Conservation (phyloP, 2,797 vertebrate species). For the Myioborus miniatus region DNA sequence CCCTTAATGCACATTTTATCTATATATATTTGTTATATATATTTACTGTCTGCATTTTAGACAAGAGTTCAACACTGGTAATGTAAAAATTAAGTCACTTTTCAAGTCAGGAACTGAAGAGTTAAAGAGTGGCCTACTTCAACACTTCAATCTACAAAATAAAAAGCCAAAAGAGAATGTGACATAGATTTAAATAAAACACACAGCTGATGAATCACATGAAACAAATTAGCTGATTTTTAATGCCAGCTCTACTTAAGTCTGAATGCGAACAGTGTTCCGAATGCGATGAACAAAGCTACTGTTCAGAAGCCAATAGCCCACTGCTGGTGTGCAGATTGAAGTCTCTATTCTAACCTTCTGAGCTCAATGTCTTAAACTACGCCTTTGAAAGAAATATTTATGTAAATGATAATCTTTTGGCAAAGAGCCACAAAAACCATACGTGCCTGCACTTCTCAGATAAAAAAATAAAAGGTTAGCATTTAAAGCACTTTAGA, state of each 20-base stretch:
- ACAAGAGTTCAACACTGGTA: neutral
- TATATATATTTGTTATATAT: neutral
- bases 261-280: slow-evolving; percentile 74
- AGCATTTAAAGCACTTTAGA: slow-evolving; percentile 58
- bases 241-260: slow-evolving; percentile 71
- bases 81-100: neutral
- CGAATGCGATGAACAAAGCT: slow-evolving; percentile 59
- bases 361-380: slow-evolving; percentile 63
- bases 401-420: slow-evolving; percentile 77
- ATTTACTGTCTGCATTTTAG: neutral
- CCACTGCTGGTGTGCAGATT: slow-evolving; percentile 70
- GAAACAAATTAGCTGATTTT: slow-evolving; percentile 74
- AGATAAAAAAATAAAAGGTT: slow-evolving; percentile 60
- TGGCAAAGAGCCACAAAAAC: slow-evolving; percentile 65
- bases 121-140: slow-evolving; percentile 73
- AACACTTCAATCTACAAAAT: slow-evolving; percentile 42
- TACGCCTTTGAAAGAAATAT: slow-evolving; percentile 66
- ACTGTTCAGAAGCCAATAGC: slow-evolving; percentile 70
- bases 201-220: slow-evolving; percentile 80
- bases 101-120: slow-evolving; percentile 21
- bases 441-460: slow-evolving; percentile 64
- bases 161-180: slow-evolving; percentile 64
- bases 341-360: slow-evolving; percentile 71
- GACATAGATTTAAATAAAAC: slow-evolving; percentile 72
- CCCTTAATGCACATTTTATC: neutral